Evolutionary conservation across 53 echinoderm and acorn worm genomes (phyloP), one percentile per base, ranked within the genome.

Genomic region (Holothuria scabra): DNA sequence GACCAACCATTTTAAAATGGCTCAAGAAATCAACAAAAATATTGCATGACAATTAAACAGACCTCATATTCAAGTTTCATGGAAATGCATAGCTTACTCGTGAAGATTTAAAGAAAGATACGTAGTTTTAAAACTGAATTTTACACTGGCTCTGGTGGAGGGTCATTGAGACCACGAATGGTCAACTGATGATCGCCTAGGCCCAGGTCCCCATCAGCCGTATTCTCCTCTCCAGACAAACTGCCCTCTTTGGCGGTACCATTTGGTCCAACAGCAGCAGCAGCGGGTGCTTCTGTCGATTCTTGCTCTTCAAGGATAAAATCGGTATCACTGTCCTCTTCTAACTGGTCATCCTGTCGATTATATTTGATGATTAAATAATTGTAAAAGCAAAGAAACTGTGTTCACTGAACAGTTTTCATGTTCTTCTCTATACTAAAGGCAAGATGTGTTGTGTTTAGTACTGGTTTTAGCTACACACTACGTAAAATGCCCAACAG

Each of bases 251-350:
- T 32, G 4, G 80, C 31, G 62, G 87, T 83, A 24, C 55, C 56
- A 62, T 80, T 85, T 55, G 64, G 66, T 2, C 80, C 31, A 7
- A 66, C 48, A 26, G 74, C 80, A 69, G 66, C 38, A 25, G 79
- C 82, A 22, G 28, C 82, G 11, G 52, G 33, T 12, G 66, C 67
- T 31, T 76, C 63, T 28, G 65, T 62, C 11, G 52, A 65, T 20
- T 89, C 92, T 28, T 78, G 78, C 6, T 97, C 92, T 0, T 92
- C 93, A 12, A 97, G 87, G 56, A 97, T 97, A 56, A 97, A 84
- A 69, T 97, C 97, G 9, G 92, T 91, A 61, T 97, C 97, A 49
- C 97, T 97, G 83, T 97, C 97, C 46, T 97, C 97, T 22, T 86
- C 81, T 22, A 90, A 23, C 22, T 81, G 82, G 25, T 81, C 82